Evolutionary conservation across 2,113 vertebrate genomes (phyloP).

Genomic region (Chloroceryle aenea): DNA sequence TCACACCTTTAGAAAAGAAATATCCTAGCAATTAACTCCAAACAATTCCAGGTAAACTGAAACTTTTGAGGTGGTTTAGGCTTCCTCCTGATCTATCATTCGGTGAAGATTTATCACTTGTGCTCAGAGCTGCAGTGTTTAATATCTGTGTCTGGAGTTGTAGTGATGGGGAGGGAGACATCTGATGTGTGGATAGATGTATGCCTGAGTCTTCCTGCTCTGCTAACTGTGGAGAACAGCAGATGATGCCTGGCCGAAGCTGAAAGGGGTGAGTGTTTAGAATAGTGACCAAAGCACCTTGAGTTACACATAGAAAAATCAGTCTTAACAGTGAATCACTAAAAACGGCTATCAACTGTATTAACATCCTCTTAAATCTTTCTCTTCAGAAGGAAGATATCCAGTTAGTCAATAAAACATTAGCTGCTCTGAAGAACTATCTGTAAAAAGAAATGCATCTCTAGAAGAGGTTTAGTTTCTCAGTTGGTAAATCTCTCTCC

Average conservation of each 20-base stretch:
- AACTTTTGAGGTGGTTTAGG: neutral
- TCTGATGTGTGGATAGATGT: neutral
- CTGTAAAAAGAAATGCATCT: neutral
- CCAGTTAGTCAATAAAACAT: neutral
- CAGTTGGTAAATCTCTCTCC: too few species aligned
- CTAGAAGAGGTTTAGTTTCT: neutral
- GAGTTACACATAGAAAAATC: neutral
- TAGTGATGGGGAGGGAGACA: neutral
- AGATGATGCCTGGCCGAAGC: neutral
- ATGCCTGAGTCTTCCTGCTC: neutral
- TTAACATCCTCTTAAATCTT: neutral
- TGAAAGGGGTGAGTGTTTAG: neutral
- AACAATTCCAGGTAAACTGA: constrained; percentile 25
- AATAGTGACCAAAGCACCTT: neutral
- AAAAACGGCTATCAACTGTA: neutral
- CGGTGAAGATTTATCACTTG: neutral
- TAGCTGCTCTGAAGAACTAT: neutral
- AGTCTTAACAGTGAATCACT: neutral
- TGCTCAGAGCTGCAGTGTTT: neutral
- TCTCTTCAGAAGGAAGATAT: neutral
- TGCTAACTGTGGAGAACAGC: neutral
- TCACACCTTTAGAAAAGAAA: constrained; percentile 11
- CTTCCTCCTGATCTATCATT: neutral
- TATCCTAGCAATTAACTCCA: neutral
- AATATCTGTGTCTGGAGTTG: neutral